A percentile compares a stretch with the other conserved stretches of the same genome.
Evolutionary conservation across 2,113 vertebrate species (phyloP).

Genomic region (Spheniscus mendiculus): DNA sequence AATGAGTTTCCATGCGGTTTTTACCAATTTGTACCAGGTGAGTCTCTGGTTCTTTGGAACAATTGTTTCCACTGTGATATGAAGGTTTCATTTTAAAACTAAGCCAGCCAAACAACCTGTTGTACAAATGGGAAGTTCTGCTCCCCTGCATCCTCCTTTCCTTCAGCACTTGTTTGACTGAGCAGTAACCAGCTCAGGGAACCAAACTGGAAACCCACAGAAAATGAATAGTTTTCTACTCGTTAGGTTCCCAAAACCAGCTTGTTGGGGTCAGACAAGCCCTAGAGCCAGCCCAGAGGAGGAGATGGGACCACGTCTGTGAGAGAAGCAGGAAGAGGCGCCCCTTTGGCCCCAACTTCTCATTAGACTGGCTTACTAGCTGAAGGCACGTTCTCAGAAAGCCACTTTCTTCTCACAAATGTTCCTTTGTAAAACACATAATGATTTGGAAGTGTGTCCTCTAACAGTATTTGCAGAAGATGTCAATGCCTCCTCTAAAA

Average conservation of each 20-base stretch:
- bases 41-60: neutral
- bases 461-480: neutral
- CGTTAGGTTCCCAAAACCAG: neutral
- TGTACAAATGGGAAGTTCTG: neutral
- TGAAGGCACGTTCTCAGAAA: neutral
- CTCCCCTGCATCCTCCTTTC: neutral
- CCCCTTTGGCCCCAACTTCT: fast-evolving
- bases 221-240: neutral
- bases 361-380: neutral
- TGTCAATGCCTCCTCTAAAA: neutral
- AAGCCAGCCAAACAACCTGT: neutral
- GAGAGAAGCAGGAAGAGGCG: neutral
- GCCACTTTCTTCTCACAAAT: neutral
- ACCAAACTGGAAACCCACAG: neutral
- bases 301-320: fast-evolving
- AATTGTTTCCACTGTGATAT: neutral
- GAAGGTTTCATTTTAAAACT: neutral
- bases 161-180: neutral
- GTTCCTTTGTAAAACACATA: neutral
- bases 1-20: fast-evolving
- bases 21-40: neutral
- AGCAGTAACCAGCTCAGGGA: neutral
- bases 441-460: neutral
- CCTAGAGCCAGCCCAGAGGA: neutral
- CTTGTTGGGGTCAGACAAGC: neutral